These are phyloP conservation scores for Cynodonichthys magdalenae DNA, from an alignment of 2,797 vertebrate genomes.

Conservation along the genomic window DNA sequence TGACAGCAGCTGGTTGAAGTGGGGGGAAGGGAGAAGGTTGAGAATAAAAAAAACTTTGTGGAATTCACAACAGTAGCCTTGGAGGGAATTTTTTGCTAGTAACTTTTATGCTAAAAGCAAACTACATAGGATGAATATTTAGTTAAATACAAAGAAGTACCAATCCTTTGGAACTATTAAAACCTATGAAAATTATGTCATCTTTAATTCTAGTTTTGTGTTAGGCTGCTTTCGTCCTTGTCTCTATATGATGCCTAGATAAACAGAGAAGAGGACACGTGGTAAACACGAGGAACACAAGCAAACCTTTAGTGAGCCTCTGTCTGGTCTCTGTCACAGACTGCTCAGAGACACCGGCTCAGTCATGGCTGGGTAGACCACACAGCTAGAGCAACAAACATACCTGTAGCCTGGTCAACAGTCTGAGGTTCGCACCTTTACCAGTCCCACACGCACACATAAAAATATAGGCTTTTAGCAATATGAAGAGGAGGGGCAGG, in stretches of 20 bases:
- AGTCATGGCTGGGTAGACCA: slow-evolving; percentile 75
- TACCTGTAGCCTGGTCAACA: slow-evolving; percentile 60
- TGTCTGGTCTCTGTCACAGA: slow-evolving; percentile 51
- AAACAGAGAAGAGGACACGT: slow-evolving; percentile 70
- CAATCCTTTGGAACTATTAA: slow-evolving; percentile 27
- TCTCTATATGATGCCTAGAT: slow-evolving; percentile 70
- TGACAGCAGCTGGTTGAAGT: slow-evolving; percentile 87
- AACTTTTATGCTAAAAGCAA: slow-evolving; percentile 8
- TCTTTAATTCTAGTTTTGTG: too few relatives aligned
- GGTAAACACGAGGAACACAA: slow-evolving; percentile 74
- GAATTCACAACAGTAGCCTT: slow-evolving; percentile 64
- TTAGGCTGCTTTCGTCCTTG: slow-evolving; percentile 48
- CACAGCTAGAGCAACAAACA: slow-evolving; percentile 76
- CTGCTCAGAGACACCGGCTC: slow-evolving; percentile 47
- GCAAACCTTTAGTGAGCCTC: slow-evolving; percentile 55
- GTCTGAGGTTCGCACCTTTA: slow-evolving; percentile 48
- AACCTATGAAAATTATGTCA: slow-evolving; percentile 35
- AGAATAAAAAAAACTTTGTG: slow-evolving; percentile 65
- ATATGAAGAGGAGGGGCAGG: slow-evolving; percentile 62
- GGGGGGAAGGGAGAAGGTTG: slow-evolving; percentile 63
- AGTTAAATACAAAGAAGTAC: not conserved
- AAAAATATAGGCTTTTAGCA: slow-evolving; percentile 56
- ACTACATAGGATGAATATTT: slow-evolving; percentile 1
- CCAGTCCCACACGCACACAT: slow-evolving; percentile 27
- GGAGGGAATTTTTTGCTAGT: slow-evolving; percentile 31